Evolutionary conservation across 2,888 invertebrate species (phyloP).

Genomic region (Xanthorhoe spadicearia): DNA sequence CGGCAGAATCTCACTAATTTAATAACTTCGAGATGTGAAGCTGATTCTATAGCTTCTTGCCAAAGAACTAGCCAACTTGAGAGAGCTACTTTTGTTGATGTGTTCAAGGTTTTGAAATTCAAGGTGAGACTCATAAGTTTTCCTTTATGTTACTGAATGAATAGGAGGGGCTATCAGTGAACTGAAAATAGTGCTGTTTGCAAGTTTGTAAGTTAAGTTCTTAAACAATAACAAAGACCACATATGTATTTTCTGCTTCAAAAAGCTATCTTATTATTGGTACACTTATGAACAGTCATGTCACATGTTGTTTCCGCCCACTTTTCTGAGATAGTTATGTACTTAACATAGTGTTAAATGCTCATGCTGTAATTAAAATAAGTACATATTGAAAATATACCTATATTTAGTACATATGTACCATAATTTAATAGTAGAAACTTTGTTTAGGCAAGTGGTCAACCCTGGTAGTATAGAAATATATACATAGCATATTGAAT

Average conservation of each 20-base stretch:
- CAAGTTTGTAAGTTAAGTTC: not conserved
- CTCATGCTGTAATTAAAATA: too few species aligned
- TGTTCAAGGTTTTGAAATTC: constrained; percentile 92
- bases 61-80: constrained; percentile 83
- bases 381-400: too few species aligned
- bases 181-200: not conserved
- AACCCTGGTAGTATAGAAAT: too few species aligned
- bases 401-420: too few species aligned
- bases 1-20: constrained; percentile 91
- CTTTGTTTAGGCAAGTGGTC: too few species aligned
- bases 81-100: constrained; percentile 88
- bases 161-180: not conserved
- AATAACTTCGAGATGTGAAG: constrained; percentile 89
- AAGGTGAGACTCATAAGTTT: constrained; percentile 83
- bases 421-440: too few species aligned
- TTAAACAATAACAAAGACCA: not conserved
- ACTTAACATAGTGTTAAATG: not conserved
- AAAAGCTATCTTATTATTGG: not conserved
- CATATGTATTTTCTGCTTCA: not conserved
- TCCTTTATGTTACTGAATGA: not conserved
- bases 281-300: not conserved
- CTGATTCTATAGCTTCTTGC: constrained; percentile 91
- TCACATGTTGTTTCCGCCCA: constrained; percentile 24
- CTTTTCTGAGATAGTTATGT: constrained; percentile 17
- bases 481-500: too few species aligned